A percentile compares a stretch with the other conserved stretches of the same genome.
Conservation (phyloP, 2,113 vertebrate species). For the Orthonyx spaldingii region DNA sequence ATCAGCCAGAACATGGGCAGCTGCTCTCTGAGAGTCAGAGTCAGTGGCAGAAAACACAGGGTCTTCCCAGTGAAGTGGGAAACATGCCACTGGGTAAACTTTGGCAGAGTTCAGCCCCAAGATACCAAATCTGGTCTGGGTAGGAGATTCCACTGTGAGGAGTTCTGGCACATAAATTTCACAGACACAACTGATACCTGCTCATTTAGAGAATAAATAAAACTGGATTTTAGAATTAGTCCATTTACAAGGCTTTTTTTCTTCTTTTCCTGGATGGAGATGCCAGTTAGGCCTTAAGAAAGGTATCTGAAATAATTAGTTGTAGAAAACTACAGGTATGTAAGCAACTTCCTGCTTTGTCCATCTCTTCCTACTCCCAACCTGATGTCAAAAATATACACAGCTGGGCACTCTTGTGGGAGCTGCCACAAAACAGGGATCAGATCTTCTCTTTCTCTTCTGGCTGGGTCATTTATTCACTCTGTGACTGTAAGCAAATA, state of each 20-base stretch:
- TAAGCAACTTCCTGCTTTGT: background rate
- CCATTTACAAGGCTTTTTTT: background rate
- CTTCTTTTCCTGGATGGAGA: background rate
- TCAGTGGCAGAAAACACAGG: background rate
- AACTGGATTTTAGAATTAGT: background rate
- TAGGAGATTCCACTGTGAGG: background rate
- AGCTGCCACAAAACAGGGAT: background rate
- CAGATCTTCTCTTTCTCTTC: background rate
- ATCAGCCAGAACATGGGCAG: background rate
- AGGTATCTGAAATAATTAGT: background rate
- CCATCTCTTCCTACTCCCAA: background rate
- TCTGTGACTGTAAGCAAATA: background rate
- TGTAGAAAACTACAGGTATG: background rate
- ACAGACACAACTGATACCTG: background rate
- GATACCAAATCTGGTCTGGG: background rate
- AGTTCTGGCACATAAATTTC: background rate
- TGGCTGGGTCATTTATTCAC: background rate
- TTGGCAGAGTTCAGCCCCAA: background rate
- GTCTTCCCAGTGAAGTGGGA: background rate
- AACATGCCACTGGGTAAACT: background rate
- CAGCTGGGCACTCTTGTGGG: background rate
- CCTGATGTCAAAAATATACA: accelerated
- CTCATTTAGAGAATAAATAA: background rate
- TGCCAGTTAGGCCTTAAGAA: background rate
- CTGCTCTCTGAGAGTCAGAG: background rate